Conservation (phyloP, 2,113 vertebrate genomes). For the Alectura lathami region DNA sequence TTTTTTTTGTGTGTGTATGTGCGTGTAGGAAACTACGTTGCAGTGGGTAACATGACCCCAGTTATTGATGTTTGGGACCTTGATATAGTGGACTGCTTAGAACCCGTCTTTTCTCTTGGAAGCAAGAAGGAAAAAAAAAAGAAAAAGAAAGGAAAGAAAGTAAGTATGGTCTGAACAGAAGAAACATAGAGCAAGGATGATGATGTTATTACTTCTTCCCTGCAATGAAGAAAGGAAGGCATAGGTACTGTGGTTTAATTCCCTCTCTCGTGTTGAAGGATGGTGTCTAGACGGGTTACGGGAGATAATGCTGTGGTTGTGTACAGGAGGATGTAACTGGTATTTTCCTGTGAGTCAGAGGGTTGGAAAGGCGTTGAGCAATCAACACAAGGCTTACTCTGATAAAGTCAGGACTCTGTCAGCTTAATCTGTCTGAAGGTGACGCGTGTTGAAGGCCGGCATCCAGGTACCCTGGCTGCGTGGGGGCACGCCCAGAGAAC, state of each 20-base stretch:
- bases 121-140: conserved; percentile 86
- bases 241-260: background rate
- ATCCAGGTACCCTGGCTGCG: background rate
- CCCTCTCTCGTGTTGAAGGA: background rate
- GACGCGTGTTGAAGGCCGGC: background rate
- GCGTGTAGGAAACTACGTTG: conserved; percentile 87
- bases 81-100: conserved; percentile 93
- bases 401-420: background rate
- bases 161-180: conserved; percentile 42
- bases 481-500: background rate
- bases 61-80: conserved; percentile 97
- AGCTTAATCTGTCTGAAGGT: background rate
- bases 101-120: conserved; percentile 93
- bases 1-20: background rate
- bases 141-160: conserved; percentile 92
- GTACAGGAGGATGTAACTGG: background rate
- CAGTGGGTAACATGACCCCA: conserved; percentile 95
- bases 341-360: background rate
- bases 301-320: background rate
- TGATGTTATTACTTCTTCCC: fast-evolving
- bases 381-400: background rate
- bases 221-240: background rate
- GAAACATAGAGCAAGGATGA: background rate
- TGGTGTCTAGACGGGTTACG: background rate
- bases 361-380: background rate